Conservation (phyloP, 2,797 vertebrate genomes). For the Myotis pilosus region DNA sequence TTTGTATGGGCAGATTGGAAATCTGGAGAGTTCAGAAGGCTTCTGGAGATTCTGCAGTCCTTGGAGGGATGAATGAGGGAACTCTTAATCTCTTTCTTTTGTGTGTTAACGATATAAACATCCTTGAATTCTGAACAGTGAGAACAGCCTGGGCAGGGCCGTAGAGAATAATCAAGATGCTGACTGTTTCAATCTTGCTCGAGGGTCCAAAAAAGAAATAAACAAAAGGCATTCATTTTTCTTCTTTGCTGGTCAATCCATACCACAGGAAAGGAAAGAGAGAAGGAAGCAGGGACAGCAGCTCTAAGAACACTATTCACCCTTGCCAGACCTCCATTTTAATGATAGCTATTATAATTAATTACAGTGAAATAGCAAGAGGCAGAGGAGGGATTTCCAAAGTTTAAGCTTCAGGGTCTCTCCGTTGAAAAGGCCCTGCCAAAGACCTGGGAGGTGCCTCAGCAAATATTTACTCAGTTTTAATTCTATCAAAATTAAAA, state of each 20-base stretch:
- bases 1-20: neutral
- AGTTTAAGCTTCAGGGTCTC: neutral
- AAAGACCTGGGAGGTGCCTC: neutral
- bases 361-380: neutral
- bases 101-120: neutral
- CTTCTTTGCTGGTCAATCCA: neutral
- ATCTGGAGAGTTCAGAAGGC: neutral
- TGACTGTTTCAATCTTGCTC: neutral
- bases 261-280: neutral
- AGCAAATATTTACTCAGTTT: neutral
- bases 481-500: neutral
- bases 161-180: neutral
- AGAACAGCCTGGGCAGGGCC: neutral
- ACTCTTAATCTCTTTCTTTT: neutral
- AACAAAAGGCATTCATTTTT: neutral
- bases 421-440: neutral
- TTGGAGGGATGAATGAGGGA: neutral
- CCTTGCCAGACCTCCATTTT: neutral
- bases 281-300: neutral
- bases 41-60: neutral
- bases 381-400: neutral
- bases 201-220: neutral
- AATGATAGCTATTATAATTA: neutral
- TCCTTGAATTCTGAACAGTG: neutral
- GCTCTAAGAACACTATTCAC: neutral